Base-by-base conservation (phyloP, 2,797 vertebrate genomes). In the Enteromius thamalakanensis region DNA sequence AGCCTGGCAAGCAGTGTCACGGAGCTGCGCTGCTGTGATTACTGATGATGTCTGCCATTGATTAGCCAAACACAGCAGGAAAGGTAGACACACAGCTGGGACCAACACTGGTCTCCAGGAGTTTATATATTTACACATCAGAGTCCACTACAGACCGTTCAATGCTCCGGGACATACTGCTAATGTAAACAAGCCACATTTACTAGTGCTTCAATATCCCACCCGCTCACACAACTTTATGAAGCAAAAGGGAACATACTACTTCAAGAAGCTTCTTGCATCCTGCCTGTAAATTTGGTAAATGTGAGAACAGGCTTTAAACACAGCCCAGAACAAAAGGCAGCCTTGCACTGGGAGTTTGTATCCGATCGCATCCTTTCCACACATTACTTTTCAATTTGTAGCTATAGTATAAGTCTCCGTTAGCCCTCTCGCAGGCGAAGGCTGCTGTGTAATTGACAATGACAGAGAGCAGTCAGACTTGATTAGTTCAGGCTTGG, bases 381-480 rank as follows among this genome's bases (percentile, higher is more conserved):
- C 86, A 89, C 87, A 89, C 86, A 88, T 88, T 92, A 93, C 91
- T 93, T 94, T 94, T 92, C 91, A 91, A 92, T 95, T 93, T 92
- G 88, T 90, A 88, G 85, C 88, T 84, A 89, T 91, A 90, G 88
- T 86, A 85, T 89, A 90, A 92, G 89, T 90, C 87, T 87, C 90
- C 89, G 88, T 88, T 90, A 90, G 87, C 78, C 79, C 82, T 85
- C 90, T 90, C 89, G 85, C 91, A 86, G 75, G 85, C 68, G 76
- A 84, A 89, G 83, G 84, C 88, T 87, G 89, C 89, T 90, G 91
- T 91, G 91, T 94, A 95, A 95, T 94, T 94, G 93, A 94, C 92
- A 94, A 90, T 94, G 94, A 94, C 94, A 94, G 91, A 92, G 91
- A 93, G 91, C 92, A 93, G 94, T 95, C 94, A 93, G 92, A 91